Evolutionary conservation across 37 sponge, comb jelly and placozoan genomes (phyloP).

Genomic region (Theonella swinhoei): DNA sequence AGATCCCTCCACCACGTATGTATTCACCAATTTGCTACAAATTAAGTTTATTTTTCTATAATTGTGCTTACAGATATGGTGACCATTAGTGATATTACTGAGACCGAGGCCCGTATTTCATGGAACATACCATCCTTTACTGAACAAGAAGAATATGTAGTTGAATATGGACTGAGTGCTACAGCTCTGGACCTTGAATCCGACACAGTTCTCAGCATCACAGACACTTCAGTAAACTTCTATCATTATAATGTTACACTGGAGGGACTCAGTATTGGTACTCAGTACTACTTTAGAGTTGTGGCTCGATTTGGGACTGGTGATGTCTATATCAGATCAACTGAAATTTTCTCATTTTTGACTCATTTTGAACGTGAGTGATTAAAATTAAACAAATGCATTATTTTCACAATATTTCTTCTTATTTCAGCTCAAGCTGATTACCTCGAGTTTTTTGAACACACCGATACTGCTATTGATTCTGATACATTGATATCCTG

Average conservation of each 20-base stretch:
- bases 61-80: not conserved
- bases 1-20: no score
- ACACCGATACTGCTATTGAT: not conserved
- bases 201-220: not conserved
- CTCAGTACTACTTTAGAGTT: not conserved
- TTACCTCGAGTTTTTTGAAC: not conserved
- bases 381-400: not conserved
- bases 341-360: not conserved
- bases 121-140: not conserved
- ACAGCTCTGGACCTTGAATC: not conserved
- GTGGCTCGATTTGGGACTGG: not conserved
- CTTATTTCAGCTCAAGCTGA: not conserved
- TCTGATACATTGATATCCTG: not conserved
- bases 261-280: not conserved
- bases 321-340: not conserved
- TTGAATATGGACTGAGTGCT: not conserved
- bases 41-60: no score
- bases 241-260: not conserved
- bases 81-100: not conserved
- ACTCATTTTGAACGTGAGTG: not conserved
- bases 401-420: no score
- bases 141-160: not conserved
- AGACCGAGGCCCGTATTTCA: not conserved
- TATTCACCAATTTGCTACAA: no score
- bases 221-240: not conserved